These are phyloP conservation scores for Nephotettix cincticeps DNA, from an alignment of 1,140 invertebrate genomes.

Conservation along the genomic window DNA sequence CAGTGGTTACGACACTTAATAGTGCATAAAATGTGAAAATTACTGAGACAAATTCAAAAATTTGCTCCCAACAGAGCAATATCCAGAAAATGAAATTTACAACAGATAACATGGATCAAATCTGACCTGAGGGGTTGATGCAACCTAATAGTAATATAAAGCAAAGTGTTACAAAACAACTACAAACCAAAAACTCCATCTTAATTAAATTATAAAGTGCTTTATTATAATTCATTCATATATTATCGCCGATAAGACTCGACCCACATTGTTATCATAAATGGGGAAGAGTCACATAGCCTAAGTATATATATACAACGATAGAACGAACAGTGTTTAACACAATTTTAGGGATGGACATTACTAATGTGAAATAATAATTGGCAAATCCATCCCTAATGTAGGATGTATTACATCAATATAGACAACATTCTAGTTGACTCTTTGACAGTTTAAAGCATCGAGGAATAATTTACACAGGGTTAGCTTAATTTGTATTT, in stretches of 20 bases:
- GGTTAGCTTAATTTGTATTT: too few species aligned
- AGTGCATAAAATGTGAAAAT: too few species aligned
- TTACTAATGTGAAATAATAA: not conserved
- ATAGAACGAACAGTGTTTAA: constrained; percentile 10
- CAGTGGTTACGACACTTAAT: too few species aligned
- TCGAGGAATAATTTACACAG: too few species aligned
- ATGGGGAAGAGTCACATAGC: constrained; percentile 10
- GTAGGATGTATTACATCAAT: too few species aligned
- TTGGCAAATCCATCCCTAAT: too few species aligned
- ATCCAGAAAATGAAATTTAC: not conserved
- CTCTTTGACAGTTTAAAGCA: too few species aligned
- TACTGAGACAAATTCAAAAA: constrained; percentile 7
- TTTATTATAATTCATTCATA: constrained; percentile 15
- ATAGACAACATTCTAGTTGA: too few species aligned
- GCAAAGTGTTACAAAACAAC: constrained; percentile 8
- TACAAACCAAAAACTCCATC: constrained; percentile 17
- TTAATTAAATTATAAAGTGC: constrained; percentile 21
- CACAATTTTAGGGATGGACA: constrained; percentile 13
- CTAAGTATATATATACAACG: constrained; percentile 19
- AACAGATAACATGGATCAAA: not conserved
- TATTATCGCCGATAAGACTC: constrained; percentile 18
- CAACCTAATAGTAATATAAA: constrained; percentile 11
- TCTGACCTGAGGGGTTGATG: constrained; percentile 7
- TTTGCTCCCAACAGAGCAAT: not conserved
- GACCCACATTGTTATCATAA: constrained; percentile 7